Evolutionary conservation across 2,888 invertebrate genomes (phyloP).

Genomic region (Amiota communis): DNA sequence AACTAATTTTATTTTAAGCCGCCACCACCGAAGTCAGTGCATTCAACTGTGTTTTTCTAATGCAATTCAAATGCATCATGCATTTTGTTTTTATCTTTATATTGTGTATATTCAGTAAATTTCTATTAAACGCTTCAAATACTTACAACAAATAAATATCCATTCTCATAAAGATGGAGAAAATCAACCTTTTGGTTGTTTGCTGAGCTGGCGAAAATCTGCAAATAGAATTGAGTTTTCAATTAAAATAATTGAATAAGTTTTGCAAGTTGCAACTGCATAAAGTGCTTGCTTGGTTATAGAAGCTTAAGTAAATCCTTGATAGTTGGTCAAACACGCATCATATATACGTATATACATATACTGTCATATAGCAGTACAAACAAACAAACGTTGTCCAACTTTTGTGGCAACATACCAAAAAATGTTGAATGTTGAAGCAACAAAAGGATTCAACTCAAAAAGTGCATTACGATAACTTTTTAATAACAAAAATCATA

Average conservation of each 20-base stretch:
- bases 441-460: not conserved
- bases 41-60: slow-evolving; percentile 12
- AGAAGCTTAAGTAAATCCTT: slow-evolving; percentile 60
- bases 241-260: slow-evolving; percentile 66
- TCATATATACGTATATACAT: not conserved
- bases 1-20: not conserved
- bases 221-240: slow-evolving; percentile 48
- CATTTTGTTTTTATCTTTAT: not conserved
- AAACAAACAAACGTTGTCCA: not conserved
- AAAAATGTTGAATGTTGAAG: not conserved
- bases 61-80: slow-evolving; percentile 13
- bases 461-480: slow-evolving; percentile 33
- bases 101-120: slow-evolving; percentile 47
- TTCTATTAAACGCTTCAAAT: slow-evolving; percentile 45
- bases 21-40: not conserved
- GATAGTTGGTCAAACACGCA: not conserved
- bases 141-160: slow-evolving; percentile 39
- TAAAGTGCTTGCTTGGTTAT: slow-evolving; percentile 42
- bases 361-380: not conserved
- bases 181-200: not conserved
- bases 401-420: slow-evolving; percentile 22
- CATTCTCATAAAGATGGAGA: not conserved
- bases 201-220: slow-evolving; percentile 18
- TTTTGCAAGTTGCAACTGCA: slow-evolving; percentile 45
- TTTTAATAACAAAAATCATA: slow-evolving; percentile 52